phyloP scores from a whole-genome alignment of 2,888 invertebrate genomes.

The Ceraclea dissimilis region DNA sequence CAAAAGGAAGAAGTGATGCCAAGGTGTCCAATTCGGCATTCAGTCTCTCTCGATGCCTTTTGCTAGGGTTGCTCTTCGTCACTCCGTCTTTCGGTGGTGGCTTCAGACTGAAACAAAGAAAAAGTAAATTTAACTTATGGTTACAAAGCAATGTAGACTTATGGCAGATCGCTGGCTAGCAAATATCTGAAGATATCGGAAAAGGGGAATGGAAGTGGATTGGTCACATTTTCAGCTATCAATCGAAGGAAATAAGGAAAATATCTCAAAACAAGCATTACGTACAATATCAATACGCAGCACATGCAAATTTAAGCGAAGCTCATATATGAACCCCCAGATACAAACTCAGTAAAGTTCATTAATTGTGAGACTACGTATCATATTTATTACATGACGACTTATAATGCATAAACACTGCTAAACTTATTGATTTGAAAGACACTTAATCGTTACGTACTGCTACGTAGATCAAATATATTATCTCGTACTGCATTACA shows the following conservation, averaged over 20 bases:
- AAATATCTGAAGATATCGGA: no score
- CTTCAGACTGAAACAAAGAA: slow-evolving; percentile 67
- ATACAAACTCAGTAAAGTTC: no score
- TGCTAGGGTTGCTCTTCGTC: slow-evolving; percentile 96
- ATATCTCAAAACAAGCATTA: not conserved
- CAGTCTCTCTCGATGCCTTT: slow-evolving; percentile 93
- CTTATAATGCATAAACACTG: no score
- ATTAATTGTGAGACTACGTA: no score
- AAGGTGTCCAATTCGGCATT: slow-evolving; percentile 98
- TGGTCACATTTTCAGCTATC: not conserved
- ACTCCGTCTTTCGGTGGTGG: slow-evolving; percentile 92
- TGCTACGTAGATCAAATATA: no score
- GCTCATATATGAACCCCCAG: no score
- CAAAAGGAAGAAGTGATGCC: slow-evolving; percentile 90
- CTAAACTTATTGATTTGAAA: no score
- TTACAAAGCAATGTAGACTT: no score
- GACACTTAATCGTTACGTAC: no score
- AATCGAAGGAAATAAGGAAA: not conserved
- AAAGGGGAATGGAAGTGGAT: not conserved
- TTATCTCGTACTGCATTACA: no score
- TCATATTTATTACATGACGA: no score
- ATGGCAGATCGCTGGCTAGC: not conserved
- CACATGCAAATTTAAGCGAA: not conserved
- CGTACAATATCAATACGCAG: not conserved
- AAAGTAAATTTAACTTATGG: no score